These are phyloP conservation scores for Scaptomyza hsui DNA, from an alignment of 1,140 invertebrate species.

Conservation along the genomic window DNA sequence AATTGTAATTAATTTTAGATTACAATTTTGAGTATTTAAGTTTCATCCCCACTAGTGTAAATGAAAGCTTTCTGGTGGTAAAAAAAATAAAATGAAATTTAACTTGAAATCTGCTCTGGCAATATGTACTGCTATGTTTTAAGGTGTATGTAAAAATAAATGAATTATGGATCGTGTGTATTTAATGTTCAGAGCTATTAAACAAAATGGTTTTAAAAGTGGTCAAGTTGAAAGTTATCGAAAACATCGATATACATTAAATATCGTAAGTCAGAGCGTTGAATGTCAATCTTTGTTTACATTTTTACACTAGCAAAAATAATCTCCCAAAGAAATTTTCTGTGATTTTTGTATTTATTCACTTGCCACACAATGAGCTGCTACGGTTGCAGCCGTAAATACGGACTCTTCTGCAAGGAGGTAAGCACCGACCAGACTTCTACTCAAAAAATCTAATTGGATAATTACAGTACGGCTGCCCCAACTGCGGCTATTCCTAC, in stretches of 20 bases:
- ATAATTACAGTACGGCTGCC: conserved; percentile 85
- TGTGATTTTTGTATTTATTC: background rate
- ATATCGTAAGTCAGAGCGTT: conserved; percentile 17
- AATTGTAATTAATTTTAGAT: conserved; percentile 29
- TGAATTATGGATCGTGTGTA: background rate
- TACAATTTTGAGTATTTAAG: conserved; percentile 20
- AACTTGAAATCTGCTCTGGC: conserved; percentile 24
- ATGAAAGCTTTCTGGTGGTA: conserved; percentile 2
- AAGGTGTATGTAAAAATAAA: conserved; percentile 18
- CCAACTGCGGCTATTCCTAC: conserved; percentile 87
- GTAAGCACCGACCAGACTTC: conserved; percentile 66
- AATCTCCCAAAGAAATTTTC: background rate
- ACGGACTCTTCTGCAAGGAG: conserved; percentile 85
- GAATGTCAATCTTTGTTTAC: conserved; percentile 41
- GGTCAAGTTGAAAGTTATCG: background rate
- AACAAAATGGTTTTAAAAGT: background rate
- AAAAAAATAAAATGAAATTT: conserved; percentile 14
- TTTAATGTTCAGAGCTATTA: background rate
- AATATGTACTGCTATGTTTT: conserved; percentile 16
- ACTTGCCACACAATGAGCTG: conserved; percentile 83
- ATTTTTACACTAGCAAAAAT: conserved; percentile 2
- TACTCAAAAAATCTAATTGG: background rate
- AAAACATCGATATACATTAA: conserved; percentile 17
- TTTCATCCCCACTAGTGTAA: conserved; percentile 10
- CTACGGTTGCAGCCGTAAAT: conserved; percentile 84